phyloP scores from a whole-genome alignment of 2,888 invertebrate genomes.

The Drosophila flavopinicola region DNA sequence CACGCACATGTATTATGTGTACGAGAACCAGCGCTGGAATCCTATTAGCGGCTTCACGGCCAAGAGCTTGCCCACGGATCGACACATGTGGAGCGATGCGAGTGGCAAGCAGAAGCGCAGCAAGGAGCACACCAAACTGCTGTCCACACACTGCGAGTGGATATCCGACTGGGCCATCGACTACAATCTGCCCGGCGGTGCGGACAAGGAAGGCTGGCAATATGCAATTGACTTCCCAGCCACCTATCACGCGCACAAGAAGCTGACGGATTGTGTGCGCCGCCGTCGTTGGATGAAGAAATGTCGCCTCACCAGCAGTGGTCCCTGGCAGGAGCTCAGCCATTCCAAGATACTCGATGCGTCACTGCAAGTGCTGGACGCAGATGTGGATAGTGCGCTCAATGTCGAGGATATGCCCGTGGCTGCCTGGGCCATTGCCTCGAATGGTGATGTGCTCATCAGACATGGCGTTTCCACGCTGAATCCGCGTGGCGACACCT shows the following conservation, averaged over 20 bases:
- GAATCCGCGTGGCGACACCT: constrained; percentile 88
- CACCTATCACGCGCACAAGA: constrained; percentile 92
- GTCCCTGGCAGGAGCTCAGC: constrained; percentile 95
- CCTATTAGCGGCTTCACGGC: constrained; percentile 95
- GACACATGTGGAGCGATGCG: constrained; percentile 96
- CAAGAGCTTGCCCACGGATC: constrained; percentile 93
- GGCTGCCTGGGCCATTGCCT: constrained; percentile 93
- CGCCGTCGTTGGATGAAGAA: constrained; percentile 93
- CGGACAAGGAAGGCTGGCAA: constrained; percentile 97
- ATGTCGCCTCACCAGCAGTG: constrained; percentile 92
- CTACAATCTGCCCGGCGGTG: constrained; percentile 94
- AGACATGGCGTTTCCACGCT: constrained; percentile 90
- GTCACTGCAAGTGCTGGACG: constrained; percentile 88
- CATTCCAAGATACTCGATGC: constrained; percentile 93
- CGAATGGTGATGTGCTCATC: constrained; percentile 93
- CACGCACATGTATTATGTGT: constrained; percentile 93
- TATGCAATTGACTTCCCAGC: constrained; percentile 97
- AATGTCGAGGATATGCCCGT: constrained; percentile 82
- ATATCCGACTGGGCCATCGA: constrained; percentile 96
- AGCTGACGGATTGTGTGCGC: constrained; percentile 95
- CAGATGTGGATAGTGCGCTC: constrained; percentile 74
- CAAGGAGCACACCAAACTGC: constrained; percentile 92
- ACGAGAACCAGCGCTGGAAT: constrained; percentile 98
- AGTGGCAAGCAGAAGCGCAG: constrained; percentile 93
- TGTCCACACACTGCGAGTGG: constrained; percentile 96